These are phyloP conservation scores for Micromussa lordhowensis DNA, from an alignment of 92 coral and sea anemone species.

Conservation along the genomic window DNA sequence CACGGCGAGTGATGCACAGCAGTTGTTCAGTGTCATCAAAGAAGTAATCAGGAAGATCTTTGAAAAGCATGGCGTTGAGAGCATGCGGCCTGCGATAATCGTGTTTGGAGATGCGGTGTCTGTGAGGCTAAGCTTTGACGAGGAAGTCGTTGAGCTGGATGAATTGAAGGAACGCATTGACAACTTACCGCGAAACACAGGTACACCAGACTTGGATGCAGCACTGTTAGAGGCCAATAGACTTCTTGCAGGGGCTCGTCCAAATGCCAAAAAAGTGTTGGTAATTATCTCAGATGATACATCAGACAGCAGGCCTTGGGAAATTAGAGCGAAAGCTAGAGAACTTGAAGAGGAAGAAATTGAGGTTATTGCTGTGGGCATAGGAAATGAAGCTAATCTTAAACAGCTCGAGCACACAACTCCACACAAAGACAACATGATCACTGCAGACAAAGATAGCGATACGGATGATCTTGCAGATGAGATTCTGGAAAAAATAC, in stretches of 20 bases:
- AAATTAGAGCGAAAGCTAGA: constrained; percentile 47
- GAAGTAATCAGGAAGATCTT: constrained; percentile 78
- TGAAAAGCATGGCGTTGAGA: constrained; percentile 74
- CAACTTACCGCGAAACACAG: constrained; percentile 56
- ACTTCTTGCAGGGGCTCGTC: constrained; percentile 66
- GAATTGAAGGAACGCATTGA: constrained; percentile 57
- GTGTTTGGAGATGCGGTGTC: constrained; percentile 67
- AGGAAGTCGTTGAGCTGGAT: constrained; percentile 40
- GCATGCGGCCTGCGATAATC: constrained; percentile 75
- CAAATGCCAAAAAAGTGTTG: constrained; percentile 67
- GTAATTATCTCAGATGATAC: constrained; percentile 71
- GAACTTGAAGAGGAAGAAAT: constrained; percentile 70
- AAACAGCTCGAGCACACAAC: constrained; percentile 57
- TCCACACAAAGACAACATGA: constrained; percentile 55
- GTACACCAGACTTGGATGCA: constrained; percentile 64
- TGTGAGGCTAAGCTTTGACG: constrained; percentile 72
- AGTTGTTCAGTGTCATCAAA: constrained; percentile 77
- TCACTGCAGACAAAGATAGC: constrained; percentile 64
- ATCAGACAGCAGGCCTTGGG: constrained; percentile 57
- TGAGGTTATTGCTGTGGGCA: constrained; percentile 70
- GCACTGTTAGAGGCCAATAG: constrained; percentile 70
- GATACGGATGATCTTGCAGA: constrained; percentile 62
- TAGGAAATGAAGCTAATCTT: constrained; percentile 75
- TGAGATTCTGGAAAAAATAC: constrained; percentile 63
- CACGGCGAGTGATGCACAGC: constrained; percentile 63